A percentile compares a stretch with the other conserved stretches of the same genome.
Conservation (phyloP, 2,797 vertebrate species). For the Protonibea diacanthus region DNA sequence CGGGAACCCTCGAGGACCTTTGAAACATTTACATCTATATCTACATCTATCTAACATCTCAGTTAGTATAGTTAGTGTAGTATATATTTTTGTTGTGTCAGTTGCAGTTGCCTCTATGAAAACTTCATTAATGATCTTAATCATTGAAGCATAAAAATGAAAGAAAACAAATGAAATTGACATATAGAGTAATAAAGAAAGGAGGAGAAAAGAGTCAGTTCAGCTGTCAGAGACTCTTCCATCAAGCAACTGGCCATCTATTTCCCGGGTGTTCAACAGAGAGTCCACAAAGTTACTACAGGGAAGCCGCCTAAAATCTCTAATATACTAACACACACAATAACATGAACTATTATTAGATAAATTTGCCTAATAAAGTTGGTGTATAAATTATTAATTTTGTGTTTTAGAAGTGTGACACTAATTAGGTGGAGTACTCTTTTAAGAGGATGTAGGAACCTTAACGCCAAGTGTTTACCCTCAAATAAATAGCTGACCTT, state of each 20-base stretch:
- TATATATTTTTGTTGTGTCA: no score
- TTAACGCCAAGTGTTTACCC: not conserved
- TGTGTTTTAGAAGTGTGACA: not conserved
- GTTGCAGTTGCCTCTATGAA: not conserved
- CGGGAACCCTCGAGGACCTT: not conserved
- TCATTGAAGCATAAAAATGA: not conserved
- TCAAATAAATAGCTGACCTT: constrained; percentile 6
- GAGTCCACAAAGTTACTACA: no score
- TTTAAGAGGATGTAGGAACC: constrained; percentile 3
- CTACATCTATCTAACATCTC: no score
- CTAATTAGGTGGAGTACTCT: not conserved
- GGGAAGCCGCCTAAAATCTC: no score
- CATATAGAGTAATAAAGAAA: no score
- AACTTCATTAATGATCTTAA: not conserved
- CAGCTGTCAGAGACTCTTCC: no score
- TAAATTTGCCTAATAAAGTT: no score
- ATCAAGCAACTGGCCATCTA: not conserved
- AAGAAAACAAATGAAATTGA: not conserved
- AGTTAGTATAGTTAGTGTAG: no score
- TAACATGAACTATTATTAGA: no score
- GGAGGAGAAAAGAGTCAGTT: not conserved
- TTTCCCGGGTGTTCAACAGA: no score
- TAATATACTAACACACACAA: no score
- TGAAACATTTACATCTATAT: not conserved
- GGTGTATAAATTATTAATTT: no score